Percentiles rank a stretch among this genome's conserved stretches.
phyloP scores from a whole-genome alignment of 2,113 vertebrate species.

The Miniopterus natalensis region DNA sequence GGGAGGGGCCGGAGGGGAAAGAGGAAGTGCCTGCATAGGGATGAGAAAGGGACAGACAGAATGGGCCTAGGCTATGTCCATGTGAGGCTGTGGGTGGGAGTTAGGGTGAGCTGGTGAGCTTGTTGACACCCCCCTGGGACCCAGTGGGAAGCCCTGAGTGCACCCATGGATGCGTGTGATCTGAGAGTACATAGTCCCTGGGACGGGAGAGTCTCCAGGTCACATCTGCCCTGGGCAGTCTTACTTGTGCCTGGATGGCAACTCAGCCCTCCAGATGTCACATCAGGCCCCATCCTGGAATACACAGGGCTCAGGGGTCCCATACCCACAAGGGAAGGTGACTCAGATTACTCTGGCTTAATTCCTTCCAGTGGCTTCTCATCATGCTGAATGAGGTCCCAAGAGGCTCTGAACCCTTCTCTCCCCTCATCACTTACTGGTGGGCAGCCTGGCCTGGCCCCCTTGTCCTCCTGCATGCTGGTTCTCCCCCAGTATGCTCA shows the following conservation, averaged over 20 bases:
- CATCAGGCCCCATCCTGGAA: background rate
- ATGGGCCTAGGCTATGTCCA: background rate
- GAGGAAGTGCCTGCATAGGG: background rate
- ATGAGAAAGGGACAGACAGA: background rate
- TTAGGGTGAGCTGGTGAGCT: background rate
- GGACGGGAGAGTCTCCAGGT: background rate
- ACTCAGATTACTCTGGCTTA: background rate
- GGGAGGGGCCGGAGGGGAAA: background rate
- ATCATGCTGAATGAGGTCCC: background rate
- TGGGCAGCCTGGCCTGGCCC: background rate
- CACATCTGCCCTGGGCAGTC: background rate
- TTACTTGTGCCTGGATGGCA: background rate
- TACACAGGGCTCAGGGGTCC: background rate
- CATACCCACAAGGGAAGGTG: background rate
- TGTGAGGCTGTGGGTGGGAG: too few relatives aligned
- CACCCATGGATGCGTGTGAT: too few relatives aligned
- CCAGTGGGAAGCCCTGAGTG: background rate
- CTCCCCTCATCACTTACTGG: background rate
- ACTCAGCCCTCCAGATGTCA: background rate
- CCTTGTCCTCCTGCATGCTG: background rate
- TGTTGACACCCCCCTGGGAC: background rate
- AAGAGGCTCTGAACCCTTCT: background rate
- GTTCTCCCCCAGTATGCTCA: fast-evolving
- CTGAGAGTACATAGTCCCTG: background rate
- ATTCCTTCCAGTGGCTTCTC: background rate